These are phyloP conservation scores for Chelonoidis abingdonii DNA, from an alignment of 2,113 vertebrate species.

Conservation along the genomic window DNA sequence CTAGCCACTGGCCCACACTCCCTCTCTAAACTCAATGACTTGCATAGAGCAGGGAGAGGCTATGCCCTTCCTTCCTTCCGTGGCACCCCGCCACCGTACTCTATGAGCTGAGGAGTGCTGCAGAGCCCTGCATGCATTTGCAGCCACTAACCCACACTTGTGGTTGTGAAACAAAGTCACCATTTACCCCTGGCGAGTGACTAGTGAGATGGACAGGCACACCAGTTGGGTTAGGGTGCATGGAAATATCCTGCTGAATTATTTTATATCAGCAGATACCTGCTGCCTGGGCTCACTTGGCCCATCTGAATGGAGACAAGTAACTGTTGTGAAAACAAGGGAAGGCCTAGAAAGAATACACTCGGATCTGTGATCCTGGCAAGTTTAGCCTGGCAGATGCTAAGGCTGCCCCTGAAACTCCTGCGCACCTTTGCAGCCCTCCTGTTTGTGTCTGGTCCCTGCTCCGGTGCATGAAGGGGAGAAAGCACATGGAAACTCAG, in stretches of 20 bases:
- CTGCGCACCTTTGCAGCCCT: background rate
- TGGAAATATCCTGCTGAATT: conserved; percentile 28
- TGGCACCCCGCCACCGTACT: background rate
- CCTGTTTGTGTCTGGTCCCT: background rate
- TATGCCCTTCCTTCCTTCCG: background rate
- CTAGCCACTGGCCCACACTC: background rate
- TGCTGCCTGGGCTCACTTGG: background rate
- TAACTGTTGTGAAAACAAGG: background rate
- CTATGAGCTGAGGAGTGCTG: conserved; percentile 1
- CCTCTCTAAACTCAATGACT: accelerated
- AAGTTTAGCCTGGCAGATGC: conserved; percentile 3
- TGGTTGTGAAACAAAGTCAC: conserved; percentile 14
- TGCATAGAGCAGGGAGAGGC: background rate
- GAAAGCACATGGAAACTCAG: background rate
- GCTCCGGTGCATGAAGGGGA: background rate
- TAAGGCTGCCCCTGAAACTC: background rate
- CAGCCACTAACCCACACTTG: conserved; percentile 26
- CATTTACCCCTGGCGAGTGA: conserved; percentile 49
- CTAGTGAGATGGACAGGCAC: conserved; percentile 58
- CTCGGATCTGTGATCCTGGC: background rate
- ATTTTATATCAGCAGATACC: background rate
- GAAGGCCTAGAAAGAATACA: background rate
- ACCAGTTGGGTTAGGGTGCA: conserved; percentile 38
- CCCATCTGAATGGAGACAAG: background rate
- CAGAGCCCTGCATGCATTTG: conserved; percentile 42